Evolutionary conservation across 1,140 invertebrate species (phyloP), one percentile per base, ranked within the genome.

Genomic region (Drosophila ohnishii): DNA sequence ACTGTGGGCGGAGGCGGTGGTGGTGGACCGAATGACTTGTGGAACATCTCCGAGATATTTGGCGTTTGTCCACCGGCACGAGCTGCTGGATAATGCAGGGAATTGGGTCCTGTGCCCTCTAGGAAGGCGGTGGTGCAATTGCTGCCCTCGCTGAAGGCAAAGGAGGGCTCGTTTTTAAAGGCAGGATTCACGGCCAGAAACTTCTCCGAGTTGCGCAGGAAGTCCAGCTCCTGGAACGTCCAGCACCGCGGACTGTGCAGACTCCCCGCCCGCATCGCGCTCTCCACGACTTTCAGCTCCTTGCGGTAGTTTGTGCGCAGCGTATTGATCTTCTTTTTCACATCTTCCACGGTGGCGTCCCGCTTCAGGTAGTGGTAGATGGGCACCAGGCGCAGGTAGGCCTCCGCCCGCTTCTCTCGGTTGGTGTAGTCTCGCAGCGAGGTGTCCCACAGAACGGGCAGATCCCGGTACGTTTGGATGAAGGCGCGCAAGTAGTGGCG

Each of bases 321-420:
- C 0, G 90, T 91, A 22, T 91, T 91, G 7, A 91, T 91, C 62
- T 91, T 91, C 35, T 91, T 91, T 35, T 91, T 91, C 8, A 91
- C 90, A 56, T 91, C 90, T 62, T 90, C 84, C 2, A 91, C 82
- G 7, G 81, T 91, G 35, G 90, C 90, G 50, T 91, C 90, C 1
- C 87, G 67, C 42, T 91, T 91, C 1, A 91, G 74, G 28, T 91
- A 90, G 5, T 85, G 87, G 32, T 91, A 91, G 14, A 91, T 91
- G 64, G 90, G 90, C 58, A 91, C 90, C 35, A 91, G 64, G 5
- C 85, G 72, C 13, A 81, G 72, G 48, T 91, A 91, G 2, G 90
- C 90, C 57, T 91, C 90, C 9, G 90, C 84, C 1, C 90, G 66
- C 40, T 91, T 91, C 39, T 91, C 90, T 8, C 90, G 77, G 48